Evolutionary conservation across 2,797 vertebrate genomes (phyloP).

Genomic region (Pogoniulus pusillus): DNA sequence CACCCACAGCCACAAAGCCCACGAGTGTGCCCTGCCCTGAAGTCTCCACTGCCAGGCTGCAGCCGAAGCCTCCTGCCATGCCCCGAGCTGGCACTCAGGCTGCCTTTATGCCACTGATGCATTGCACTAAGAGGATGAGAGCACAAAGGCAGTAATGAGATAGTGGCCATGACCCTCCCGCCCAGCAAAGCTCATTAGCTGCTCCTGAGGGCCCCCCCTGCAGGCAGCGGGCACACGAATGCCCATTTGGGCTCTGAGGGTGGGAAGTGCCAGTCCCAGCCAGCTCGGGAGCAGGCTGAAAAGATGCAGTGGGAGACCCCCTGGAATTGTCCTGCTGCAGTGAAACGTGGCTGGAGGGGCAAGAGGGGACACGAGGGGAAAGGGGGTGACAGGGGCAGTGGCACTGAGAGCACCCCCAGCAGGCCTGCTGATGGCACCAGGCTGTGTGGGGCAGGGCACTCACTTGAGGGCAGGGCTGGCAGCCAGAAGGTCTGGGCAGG

Average conservation of each 20-base stretch:
- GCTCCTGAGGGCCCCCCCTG: not conserved
- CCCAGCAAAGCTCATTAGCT: conserved; percentile 24
- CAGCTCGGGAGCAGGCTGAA: not conserved
- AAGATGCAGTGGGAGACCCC: not conserved
- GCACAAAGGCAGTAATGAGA: not conserved
- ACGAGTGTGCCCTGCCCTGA: fast-evolving
- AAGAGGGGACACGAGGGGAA: not conserved
- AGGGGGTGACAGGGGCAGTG: not conserved
- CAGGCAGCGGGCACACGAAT: not conserved
- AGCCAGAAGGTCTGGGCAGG: too few species aligned
- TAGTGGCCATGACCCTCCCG: not conserved
- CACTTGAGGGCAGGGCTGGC: too few species aligned
- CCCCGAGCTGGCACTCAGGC: fast-evolving
- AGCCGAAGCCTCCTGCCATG: not conserved
- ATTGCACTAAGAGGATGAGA: conserved; percentile 4
- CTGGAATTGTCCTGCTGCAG: not conserved
- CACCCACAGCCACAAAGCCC: not conserved
- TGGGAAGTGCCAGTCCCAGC: not conserved
- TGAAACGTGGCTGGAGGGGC: not conserved
- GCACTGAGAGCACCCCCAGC: too few species aligned
- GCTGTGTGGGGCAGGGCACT: too few species aligned
- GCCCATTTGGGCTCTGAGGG: fast-evolving
- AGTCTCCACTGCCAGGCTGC: not conserved
- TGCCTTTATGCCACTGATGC: not conserved
- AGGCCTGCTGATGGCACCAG: too few species aligned